These are phyloP conservation scores for Hippoglossus hippoglossus DNA, from an alignment of 2,797 vertebrate species.

Conservation along the genomic window DNA sequence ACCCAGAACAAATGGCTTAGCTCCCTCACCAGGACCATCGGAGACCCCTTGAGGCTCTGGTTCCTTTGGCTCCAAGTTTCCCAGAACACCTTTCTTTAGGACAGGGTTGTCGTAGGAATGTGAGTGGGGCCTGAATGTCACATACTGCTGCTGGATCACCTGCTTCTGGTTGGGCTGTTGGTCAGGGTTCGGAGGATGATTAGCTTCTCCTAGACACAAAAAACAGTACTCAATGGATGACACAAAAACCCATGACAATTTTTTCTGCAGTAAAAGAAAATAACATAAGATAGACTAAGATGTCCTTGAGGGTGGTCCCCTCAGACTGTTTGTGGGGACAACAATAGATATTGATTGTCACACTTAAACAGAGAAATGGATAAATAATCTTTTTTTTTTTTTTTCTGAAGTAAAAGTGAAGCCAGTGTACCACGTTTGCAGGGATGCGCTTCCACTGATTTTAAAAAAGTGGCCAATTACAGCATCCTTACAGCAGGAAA, in stretches of 20 bases:
- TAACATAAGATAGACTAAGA: no score
- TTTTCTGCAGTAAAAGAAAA: no score
- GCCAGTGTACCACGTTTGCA: not conserved
- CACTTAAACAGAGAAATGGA: not conserved
- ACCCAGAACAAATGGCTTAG: slow-evolving; percentile 91
- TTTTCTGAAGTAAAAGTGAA: not conserved
- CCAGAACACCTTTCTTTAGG: slow-evolving; percentile 87
- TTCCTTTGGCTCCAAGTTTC: slow-evolving; percentile 94
- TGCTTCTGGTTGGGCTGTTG: slow-evolving; percentile 67
- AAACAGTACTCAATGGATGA: not conserved
- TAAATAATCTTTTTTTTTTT: not conserved
- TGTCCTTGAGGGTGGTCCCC: no score
- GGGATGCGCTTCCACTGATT: no score
- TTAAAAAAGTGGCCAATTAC: no score
- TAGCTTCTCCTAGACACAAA: slow-evolving; percentile 14
- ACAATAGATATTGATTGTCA: not conserved
- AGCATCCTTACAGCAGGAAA: not conserved
- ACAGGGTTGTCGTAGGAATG: slow-evolving; percentile 88
- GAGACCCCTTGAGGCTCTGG: slow-evolving; percentile 91
- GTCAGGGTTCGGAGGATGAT: slow-evolving; percentile 22
- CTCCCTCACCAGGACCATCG: slow-evolving; percentile 92
- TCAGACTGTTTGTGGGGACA: no score
- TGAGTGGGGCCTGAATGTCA: slow-evolving; percentile 94
- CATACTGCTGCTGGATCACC: slow-evolving; percentile 92
- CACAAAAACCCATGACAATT: no score